Conservation (phyloP, 2,113 vertebrate species). For the Mustela nigripes region DNA sequence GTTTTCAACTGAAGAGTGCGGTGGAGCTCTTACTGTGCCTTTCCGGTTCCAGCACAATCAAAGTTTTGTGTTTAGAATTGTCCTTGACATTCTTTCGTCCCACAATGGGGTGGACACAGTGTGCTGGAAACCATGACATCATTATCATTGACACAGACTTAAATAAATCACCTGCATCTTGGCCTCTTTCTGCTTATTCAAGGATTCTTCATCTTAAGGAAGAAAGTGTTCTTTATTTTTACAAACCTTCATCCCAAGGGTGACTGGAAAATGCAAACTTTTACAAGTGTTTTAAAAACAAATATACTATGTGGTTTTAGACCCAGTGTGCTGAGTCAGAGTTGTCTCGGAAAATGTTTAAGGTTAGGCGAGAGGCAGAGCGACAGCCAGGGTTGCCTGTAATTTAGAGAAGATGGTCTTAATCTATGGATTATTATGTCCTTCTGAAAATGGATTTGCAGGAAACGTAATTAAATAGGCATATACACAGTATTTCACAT, state of each 20-base stretch:
- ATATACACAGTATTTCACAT: neutral
- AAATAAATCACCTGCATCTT: conserved; percentile 98
- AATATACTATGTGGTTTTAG: conserved; percentile 90
- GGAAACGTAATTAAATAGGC: conserved; percentile 7
- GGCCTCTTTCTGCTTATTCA: conserved; percentile 91
- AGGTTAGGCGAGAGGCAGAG: conserved; percentile 83
- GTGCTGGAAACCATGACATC: conserved; percentile 98
- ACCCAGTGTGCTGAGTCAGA: conserved; percentile 85
- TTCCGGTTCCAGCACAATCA: conserved; percentile 93
- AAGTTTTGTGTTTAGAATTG: conserved; percentile 94
- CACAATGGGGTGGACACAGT: conserved; percentile 94
- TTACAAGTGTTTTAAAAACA: conserved; percentile 97
- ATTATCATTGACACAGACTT: conserved; percentile 95
- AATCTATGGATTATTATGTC: neutral
- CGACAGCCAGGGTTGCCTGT: conserved; percentile 78
- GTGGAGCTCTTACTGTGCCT: conserved; percentile 92
- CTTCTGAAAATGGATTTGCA: conserved; percentile 58
- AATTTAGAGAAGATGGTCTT: conserved; percentile 78
- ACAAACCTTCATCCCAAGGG: conserved; percentile 90
- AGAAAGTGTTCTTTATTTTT: conserved; percentile 91
- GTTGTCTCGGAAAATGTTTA: conserved; percentile 81
- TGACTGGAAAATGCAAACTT: conserved; percentile 93
- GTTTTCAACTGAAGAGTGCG: conserved; percentile 92
- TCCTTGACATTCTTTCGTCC: conserved; percentile 99
- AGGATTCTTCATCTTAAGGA: conserved; percentile 91